These are phyloP conservation scores for Sarotherodon lohbergeri DNA, from an alignment of 2,113 vertebrate genomes.

Conservation along the genomic window DNA sequence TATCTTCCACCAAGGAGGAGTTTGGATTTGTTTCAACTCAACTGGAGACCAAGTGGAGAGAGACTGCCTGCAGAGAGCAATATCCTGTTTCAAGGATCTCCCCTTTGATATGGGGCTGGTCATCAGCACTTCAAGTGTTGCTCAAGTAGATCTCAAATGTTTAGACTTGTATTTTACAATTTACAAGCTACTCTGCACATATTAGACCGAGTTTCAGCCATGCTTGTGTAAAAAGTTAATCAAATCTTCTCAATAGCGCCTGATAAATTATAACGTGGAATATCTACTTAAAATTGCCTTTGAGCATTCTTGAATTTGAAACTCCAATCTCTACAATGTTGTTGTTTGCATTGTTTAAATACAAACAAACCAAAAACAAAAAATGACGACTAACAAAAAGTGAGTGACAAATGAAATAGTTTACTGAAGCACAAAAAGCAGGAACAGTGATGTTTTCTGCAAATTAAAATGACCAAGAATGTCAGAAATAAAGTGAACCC, in stretches of 20 bases:
- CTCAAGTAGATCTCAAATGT: not conserved
- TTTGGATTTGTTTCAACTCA: not conserved
- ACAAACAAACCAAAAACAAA: not conserved
- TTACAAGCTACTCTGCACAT: not conserved
- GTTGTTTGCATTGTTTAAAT: not conserved
- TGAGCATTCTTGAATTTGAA: no score
- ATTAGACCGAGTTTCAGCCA: not conserved
- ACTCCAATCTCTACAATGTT: not conserved
- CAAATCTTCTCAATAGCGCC: not conserved
- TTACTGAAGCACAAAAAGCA: not conserved
- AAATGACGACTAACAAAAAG: not conserved
- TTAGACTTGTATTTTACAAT: not conserved
- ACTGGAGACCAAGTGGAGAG: not conserved
- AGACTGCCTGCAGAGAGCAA: not conserved
- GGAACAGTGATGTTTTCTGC: not conserved
- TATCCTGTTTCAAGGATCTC: conserved; percentile 4
- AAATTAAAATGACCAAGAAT: not conserved
- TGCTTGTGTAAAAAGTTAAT: not conserved
- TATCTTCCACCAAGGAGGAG: not conserved
- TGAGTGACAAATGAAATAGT: not conserved
- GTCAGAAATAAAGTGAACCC: not conserved
- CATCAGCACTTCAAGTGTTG: not conserved
- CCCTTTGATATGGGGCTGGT: conserved; percentile 9
- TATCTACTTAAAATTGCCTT: not conserved
- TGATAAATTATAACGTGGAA: not conserved